Base-by-base conservation (phyloP, 2,888 invertebrate genomes). In the Thereva unica region DNA sequence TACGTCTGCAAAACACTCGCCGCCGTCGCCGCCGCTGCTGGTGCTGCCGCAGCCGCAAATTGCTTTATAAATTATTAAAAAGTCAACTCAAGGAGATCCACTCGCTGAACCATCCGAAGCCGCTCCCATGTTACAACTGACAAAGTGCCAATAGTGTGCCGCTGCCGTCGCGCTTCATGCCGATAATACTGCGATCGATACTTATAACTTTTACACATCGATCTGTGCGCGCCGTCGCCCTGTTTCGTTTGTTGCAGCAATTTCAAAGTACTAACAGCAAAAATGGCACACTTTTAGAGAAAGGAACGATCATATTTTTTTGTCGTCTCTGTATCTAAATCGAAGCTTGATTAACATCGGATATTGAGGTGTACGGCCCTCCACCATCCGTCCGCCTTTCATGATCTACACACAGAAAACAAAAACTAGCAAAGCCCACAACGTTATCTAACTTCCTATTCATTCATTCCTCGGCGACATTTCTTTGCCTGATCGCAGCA, bases 361-460 rank as follows among this genome's bases (percentile, higher is more conserved):
- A 37, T 47, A 59, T 47, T 59, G 47, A 59, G 38, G 47, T 47
- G n/a, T 47, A 47, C 57, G 47, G 10, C 37, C 47, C 50, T 12
- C 12, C 10, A 47, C 37, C 57, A 12, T 49, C 50, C 50, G 50
- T 61, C 61, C 49, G 61, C 34, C 41, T 34, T 10, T 50, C 12
- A 40, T 50, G 23, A 23, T 23, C 23, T 23, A 23, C 23, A 23
- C 23, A 23, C 23, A 23, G 23, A 23, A 23, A 23, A 23, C 2
- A 42, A 42, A 44, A 44, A 10, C 10, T 64, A 44, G 53, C 45
- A 45, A 52, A 52, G 63, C 52, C 35, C 50, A 44, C 38, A 52
- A 45, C 54, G 53, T 64, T 64, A 64, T 64, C 64, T 64, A 64
- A 64, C 64, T 64, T 64, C 64, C 64, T 64, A 54, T 64, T 54